A percentile compares a stretch with the other conserved stretches of the same genome.
phyloP scores from a whole-genome alignment of 2,888 invertebrate genomes.

The Petrophora chlorosata region DNA sequence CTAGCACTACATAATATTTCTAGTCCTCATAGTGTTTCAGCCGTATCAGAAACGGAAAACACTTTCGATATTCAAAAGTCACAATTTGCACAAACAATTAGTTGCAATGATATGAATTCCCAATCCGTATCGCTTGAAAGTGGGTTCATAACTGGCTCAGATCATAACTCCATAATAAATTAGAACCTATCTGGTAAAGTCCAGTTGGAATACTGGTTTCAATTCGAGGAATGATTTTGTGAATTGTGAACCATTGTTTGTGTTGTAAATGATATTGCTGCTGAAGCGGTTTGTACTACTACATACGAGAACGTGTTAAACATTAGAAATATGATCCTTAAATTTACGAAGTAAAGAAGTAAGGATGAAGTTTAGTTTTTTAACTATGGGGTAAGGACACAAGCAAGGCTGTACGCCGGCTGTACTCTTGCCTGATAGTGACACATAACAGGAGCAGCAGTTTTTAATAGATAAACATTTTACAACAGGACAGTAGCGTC shows the following conservation, averaged over 20 bases:
- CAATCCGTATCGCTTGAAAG: constrained; percentile 45
- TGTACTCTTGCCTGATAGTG: too few species aligned
- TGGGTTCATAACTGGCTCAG: constrained; percentile 51
- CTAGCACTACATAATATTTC: too few species aligned
- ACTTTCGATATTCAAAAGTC: constrained; percentile 11
- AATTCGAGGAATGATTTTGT: constrained; percentile 51
- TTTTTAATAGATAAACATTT: too few species aligned
- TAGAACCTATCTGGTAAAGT: constrained; percentile 62
- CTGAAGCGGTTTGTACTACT: constrained; percentile 9
- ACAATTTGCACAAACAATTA: constrained; percentile 16
- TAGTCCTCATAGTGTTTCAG: too few species aligned
- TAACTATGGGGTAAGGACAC: too few species aligned
- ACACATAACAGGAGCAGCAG: too few species aligned
- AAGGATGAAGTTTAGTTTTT: too few species aligned
- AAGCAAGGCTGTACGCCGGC: too few species aligned
- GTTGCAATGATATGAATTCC: not conserved
- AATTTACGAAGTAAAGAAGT: too few species aligned
- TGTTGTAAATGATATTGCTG: constrained; percentile 16
- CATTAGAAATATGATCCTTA: too few species aligned
- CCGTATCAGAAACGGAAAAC: not conserved
- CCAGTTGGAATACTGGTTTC: constrained; percentile 68
- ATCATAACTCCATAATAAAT: constrained; percentile 44
- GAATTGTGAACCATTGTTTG: constrained; percentile 47
- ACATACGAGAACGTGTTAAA: too few species aligned
- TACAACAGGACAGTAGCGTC: constrained; percentile 94